Evolutionary conservation across 2,888 invertebrate species (phyloP), one percentile per base, ranked within the genome.

Genomic region (Suillia variegata): DNA sequence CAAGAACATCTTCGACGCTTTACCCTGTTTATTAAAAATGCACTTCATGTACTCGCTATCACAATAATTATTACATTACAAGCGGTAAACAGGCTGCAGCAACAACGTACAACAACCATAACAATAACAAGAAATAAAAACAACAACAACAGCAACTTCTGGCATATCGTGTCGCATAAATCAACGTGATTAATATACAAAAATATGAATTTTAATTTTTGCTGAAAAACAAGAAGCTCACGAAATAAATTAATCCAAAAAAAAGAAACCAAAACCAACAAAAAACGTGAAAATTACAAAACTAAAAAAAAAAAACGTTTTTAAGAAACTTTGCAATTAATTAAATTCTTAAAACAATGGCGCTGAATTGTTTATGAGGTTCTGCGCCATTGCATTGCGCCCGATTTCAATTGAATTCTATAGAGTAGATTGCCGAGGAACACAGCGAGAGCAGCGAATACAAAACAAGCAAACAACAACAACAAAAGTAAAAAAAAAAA

Each of bases 321-420:
- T 38, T 38, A 38, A 12, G 13, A n/a, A 38, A 5, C n/a, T 38
- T 38, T n/a, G 38, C 38, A 38, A 38, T 12, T 38, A 38, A 38
- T 38, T 12, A 38, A 38, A 38, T 38, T 8, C n/a, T 8, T 4
- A 8, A 38, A n/a, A 38, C 38, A 38, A 38, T 38, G n/a, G 4
- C 10, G 38, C 38, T 38, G 10, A 5, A n/a, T n/a, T n/a, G 38
- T 71, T 87, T 83, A 91, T 93, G 86, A 84, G 93, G 93, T 67
- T 89, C 6, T 12, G 31, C 12, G 31, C 31, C 31, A 31, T 31
- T 12, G 31, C 6, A 31, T 8, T 31, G 31, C 6, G 31, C 31
- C n/a, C n/a, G n/a, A n/a, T n/a, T n/a, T n/a, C n/a, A n/a, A n/a
- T n/a, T n/a, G n/a, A n/a, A n/a, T n/a, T n/a, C n/a, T n/a, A n/a